Evolutionary conservation across 2,113 vertebrate genomes (phyloP), one percentile per base, ranked within the genome.

Genomic region (Mola mola): DNA sequence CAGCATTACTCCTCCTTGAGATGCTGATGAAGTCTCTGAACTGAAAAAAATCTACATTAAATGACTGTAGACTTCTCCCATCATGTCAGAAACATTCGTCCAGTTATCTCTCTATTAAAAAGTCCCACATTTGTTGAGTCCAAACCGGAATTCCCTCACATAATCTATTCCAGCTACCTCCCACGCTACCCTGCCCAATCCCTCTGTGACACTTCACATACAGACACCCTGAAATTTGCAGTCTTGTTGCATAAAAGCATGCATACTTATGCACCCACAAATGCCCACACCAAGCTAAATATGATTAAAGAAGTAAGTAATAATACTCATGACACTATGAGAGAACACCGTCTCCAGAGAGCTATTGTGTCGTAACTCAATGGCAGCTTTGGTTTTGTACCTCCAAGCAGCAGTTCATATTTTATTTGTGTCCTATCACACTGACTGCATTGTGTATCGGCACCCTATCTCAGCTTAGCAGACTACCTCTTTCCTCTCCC

Each of bases 391-490:
- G 49, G 13, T 38, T 72, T 65, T 31, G 15, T 20, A 64, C 58
- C 46, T 60, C 56, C 33, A 57, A 76, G 49, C 52, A 53, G 68
- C 63, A 60, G 52, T 49, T 73, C 55, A 74, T 81, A 53, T 74
- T 82, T 82, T 75, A 85, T 80, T 71, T 73, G 62, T 72, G 52
- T 84, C 70, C 67, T 41, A 41, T 82, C 75, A 57, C 44, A 72
- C 37, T 48, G 57, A 67, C 56, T 56, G 55, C 65, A 55, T 52
- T 74, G 60, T 57, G 60, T 66, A 69, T 74, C 50, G 51, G 24
- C 66, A 44, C 40, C 73, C 66, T 61, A 72, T 75, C 75, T 71
- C 43, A 49, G 38, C 66, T 72, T 29, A 75, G 61, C 66, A 78
- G 66, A 66, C 64, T 69, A 55, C 78, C 64, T 46, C 15, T 46